These are phyloP conservation scores for Lamprotornis superbus DNA, from an alignment of 2,113 vertebrate species.

Conservation along the genomic window DNA sequence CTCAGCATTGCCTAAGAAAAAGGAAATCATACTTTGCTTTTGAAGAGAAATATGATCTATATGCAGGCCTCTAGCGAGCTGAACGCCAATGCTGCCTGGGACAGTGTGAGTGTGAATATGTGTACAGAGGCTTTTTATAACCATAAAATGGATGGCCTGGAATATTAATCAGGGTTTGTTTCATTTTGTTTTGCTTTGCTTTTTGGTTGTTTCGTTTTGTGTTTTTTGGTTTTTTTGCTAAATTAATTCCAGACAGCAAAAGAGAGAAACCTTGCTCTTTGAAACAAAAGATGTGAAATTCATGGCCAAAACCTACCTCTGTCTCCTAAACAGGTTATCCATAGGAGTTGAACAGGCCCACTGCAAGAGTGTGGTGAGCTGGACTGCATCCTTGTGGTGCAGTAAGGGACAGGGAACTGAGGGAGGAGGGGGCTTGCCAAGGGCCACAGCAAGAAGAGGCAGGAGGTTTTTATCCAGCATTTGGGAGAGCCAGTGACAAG, in stretches of 20 bases:
- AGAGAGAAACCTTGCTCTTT: neutral
- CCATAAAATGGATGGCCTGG: neutral
- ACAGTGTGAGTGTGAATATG: neutral
- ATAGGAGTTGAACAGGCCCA: neutral
- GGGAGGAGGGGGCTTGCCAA: neutral
- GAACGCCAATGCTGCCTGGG: neutral
- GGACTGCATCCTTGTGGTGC: neutral
- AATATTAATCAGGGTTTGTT: neutral
- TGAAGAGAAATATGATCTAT: conserved; percentile 11
- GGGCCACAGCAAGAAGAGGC: neutral
- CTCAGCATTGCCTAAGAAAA: conserved; percentile 6
- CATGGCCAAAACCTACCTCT: neutral
- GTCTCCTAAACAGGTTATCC: neutral
- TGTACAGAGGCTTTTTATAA: neutral
- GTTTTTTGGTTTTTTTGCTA: neutral
- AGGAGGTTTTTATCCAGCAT: accelerated
- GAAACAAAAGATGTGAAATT: neutral
- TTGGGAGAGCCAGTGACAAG: neutral
- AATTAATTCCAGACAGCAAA: neutral
- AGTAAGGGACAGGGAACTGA: neutral
- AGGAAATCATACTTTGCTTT: conserved; percentile 28
- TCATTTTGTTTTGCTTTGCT: neutral
- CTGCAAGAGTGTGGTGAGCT: neutral
- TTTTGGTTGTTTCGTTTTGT: neutral
- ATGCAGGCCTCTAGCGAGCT: neutral